These are phyloP conservation scores for Lagorchestes hirsutus DNA, from an alignment of 2,797 vertebrate species.

Conservation along the genomic window DNA sequence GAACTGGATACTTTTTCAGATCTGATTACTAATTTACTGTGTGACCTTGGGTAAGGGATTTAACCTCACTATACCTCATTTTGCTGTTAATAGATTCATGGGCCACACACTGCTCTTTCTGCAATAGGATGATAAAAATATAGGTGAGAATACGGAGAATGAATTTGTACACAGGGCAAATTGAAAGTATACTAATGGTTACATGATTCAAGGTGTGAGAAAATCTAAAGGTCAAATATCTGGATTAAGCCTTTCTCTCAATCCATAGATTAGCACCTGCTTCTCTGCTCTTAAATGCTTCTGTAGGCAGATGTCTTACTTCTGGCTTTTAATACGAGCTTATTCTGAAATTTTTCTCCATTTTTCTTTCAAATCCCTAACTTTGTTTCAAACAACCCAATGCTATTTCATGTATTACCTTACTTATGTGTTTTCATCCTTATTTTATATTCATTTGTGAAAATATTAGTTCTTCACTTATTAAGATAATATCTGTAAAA, in stretches of 20 bases:
- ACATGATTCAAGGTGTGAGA: conserved; percentile 33
- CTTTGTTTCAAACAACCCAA: neutral
- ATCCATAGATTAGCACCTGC: neutral
- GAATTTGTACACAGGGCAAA: neutral
- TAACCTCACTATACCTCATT: neutral
- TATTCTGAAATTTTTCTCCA: neutral
- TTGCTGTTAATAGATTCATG: neutral
- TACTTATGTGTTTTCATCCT: neutral
- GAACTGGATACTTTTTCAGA: neutral
- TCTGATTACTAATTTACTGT: neutral
- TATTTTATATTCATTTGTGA: neutral
- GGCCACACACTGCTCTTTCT: neutral
- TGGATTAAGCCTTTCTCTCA: conserved; percentile 35
- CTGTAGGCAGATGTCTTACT: neutral
- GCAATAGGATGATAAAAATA: neutral
- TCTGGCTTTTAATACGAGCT: neutral
- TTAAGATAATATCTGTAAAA: neutral
- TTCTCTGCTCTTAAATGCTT: neutral
- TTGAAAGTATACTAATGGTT: neutral
- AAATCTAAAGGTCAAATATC: conserved; percentile 38
- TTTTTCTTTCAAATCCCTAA: neutral
- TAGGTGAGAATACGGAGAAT: conserved; percentile 43
- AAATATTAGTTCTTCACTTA: neutral
- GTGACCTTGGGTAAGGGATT: neutral
- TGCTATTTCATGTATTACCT: neutral